Base-by-base conservation (phyloP, 92 coral and sea anemone genomes). In the Umimayanthus chanpuru region DNA sequence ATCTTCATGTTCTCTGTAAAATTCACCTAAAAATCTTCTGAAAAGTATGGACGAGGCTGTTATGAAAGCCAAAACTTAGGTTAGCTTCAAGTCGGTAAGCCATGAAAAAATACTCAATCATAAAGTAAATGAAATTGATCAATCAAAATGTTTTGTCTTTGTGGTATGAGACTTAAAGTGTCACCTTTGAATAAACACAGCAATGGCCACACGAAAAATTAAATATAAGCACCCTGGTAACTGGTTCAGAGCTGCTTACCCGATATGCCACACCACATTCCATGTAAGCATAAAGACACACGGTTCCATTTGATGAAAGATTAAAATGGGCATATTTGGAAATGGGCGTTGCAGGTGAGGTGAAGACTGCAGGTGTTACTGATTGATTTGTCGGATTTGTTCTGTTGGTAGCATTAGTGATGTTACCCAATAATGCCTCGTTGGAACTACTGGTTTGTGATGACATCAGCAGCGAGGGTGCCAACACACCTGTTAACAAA, bases 241-340 rank as follows among this genome's bases (percentile, higher is more conserved):
- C n/a, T 55, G 10, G 26, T 56, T 16, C 32, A 55, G 41, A 50
- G 9, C 38, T 47, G 39, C 6, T 12, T n/a, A 28, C 86, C 86
- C 66, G 64, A 4, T 44, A 25, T 14, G 40, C 44, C 43, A 83
- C 28, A 18, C 67, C 67, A 40, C 87, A 83, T 14, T 83, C 77
- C 87, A 83, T 83, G 43, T 83, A 67, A 26, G 77, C 87, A n/a
- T 67, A 67, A 20, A 83, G 77, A 26, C 87, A 83, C 30, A 83
- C 58, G 11, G 9, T 83, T 3, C 87, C 87, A 83, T 83, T 83
- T 29, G 20, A 23, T 0, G 77, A 38, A 6, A 83, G 9, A 49
- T 83, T 68, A 16, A 83, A 83, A 29, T 83, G 77, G 11, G 44
- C 77, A 83, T 23, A 66, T 5, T 44, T 18, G 55, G 73, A 7